Evolutionary conservation across 2,888 invertebrate genomes (phyloP), one percentile per base, ranked within the genome.

Genomic region (Acholoe squamosa): DNA sequence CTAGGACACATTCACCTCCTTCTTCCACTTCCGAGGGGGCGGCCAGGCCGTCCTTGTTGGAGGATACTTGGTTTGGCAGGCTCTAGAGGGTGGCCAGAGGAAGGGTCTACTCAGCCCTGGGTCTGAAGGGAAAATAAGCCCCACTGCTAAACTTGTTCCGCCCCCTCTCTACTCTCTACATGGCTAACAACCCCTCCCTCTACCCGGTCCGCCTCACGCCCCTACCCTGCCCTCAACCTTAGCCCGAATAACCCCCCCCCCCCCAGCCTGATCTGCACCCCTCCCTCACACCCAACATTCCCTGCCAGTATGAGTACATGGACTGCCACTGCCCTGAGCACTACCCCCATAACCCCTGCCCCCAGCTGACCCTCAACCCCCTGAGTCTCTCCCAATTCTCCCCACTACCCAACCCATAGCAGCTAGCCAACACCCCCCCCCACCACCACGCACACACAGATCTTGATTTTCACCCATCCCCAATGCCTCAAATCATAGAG

Each of bases 61-160:
- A 3, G 61, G 61, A 61, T 19, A 61, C 61, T 61, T n/a, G 61
- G 61, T 7, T 61, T 61, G 22, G 43, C 43, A 43, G 43, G 43
- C 61, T 61, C 61, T n/a, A 61, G 22, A 19, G 61, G 61, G 3
- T 19, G 61, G 61, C 61, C 61, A n/a, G 61, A 61, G n/a, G 61
- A 61, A 61, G 31, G 61, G 71, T 71, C 71, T 71, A 28, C 71
- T 71, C 71, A 14, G 14, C 71, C 28, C 71, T 28, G 1, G 71
- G 71, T 7, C 71, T 71, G 71, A n/a, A 25, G 71, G 25, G 80
- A 80, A 80, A 80, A 80, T 80, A 80, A 80, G 80, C 34, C 80
- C 34, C 25, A 16, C 3, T 25, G 19, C 33, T 80, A 43, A 43
- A 43, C 34, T 80, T 33, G 43, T 71, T 71, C 12, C 25, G 28